Base-by-base conservation (phyloP, 2,888 invertebrate genomes). In the Eurytoma californica region DNA sequence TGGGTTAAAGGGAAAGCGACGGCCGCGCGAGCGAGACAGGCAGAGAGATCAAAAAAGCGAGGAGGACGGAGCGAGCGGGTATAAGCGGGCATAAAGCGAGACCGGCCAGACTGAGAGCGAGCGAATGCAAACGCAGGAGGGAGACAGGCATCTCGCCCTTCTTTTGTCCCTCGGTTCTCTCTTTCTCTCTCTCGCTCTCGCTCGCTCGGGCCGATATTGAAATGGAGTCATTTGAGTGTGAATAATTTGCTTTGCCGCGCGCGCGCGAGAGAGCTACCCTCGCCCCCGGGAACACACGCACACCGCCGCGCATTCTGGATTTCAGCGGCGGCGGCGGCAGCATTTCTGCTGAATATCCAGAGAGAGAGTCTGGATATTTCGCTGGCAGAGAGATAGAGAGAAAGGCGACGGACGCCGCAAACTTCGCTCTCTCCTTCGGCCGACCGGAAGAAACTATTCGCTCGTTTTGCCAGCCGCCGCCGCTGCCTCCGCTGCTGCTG, bases 191-290 rank as follows among this genome's bases (percentile, higher is more conserved):
- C 66, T 86, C 86, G 86, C 58, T 63, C 73, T 73, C 47, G 39
- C 70, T 30, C 16, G 85, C 85, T 86, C 85, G 88, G 88, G 85
- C 92, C 91, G 92, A 92, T 92, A 92, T 93, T 93, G 93, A 93
- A 93, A 93, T 93, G 93, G 93, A 93, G 92, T 93, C 93, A 92
- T 93, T 93, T 93, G 92, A 92, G 92, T 92, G 93, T 93, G 91
- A 93, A 92, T 93, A 93, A 94, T 93, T 92, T 92, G 92, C 92
- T 93, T 93, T 92, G 91, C 91, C 90, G 88, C 87, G 87, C 85
- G 85, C 49, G 53, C 14, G n/a, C 47, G 47, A 39, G 84, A 85
- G 84, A 88, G 85, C 84, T 84, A 85, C 72, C 63, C 82, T 79
- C 82, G 77, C 77, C 72, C 72, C 60, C 72, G 68, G 68, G 72